phyloP scores from a whole-genome alignment of 2,888 invertebrate species.

The Acanthosepion lycidas region DNA sequence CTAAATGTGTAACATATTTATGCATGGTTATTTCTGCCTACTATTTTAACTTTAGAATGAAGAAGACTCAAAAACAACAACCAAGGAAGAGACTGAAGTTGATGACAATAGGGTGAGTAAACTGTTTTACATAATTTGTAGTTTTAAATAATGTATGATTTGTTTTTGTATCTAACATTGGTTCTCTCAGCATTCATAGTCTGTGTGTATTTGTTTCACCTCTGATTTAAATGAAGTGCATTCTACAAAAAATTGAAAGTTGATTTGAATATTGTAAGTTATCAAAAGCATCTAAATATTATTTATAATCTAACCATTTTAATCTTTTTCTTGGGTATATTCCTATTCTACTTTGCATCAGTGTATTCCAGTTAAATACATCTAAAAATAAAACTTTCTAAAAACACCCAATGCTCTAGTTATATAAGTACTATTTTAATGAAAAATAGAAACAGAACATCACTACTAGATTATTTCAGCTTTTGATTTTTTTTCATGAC shows the following conservation, averaged over 20 bases:
- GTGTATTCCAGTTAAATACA: too few species aligned
- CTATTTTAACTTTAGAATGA: conserved; percentile 34
- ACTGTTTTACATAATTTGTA: background rate
- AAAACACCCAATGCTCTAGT: background rate
- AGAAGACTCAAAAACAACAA: background rate
- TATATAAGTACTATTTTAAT: background rate
- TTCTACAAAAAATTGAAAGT: background rate
- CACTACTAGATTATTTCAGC: background rate
- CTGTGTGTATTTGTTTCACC: background rate
- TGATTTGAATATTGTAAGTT: too few species aligned
- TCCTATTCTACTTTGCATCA: too few species aligned
- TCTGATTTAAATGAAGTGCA: conserved; percentile 23
- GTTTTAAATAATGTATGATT: background rate
- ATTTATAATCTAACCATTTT: too few species aligned
- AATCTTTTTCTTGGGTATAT: too few species aligned
- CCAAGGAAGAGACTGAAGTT: conserved; percentile 38
- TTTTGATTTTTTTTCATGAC: background rate
- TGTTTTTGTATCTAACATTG: background rate
- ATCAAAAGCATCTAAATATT: too few species aligned
- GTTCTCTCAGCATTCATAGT: background rate
- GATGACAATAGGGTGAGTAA: conserved; percentile 45
- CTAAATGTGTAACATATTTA: too few species aligned
- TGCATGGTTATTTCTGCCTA: background rate
- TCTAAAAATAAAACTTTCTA: background rate
- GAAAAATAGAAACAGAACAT: background rate